Evolutionary conservation across 1,140 invertebrate genomes (phyloP), one percentile per base, ranked within the genome.

Genomic region (Antheraea pernyi): DNA sequence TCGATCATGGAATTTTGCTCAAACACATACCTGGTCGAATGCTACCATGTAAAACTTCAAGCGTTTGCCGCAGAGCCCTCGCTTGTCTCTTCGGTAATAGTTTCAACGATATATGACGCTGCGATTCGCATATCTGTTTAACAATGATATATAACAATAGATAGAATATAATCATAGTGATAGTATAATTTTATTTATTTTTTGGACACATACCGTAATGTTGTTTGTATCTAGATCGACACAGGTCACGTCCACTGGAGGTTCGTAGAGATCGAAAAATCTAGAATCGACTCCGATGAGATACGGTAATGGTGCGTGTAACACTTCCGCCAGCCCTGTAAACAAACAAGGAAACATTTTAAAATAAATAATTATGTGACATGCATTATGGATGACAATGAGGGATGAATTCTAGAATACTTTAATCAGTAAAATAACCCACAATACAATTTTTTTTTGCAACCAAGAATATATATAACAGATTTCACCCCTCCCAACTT

Each of bases 221-320:
- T 98, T 98, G 83, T 98, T 98, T 8, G 99, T 99, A 85, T 99
- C 99, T 78, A 99, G 93, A 94, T 99, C 99, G 19, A 99, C 96
- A 92, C 99, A 99, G 64, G 97, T 98, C 0, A 99, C 98, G 93
- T 99, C 99, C 11, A 95, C 92, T 22, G 99, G 99, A 42, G 98
- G 98, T 85, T 99, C 98, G 85, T 98, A 99, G 5, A 99, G 92
- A 89, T 99, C 99, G 91, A 99, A 99, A 93, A 99, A 99, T 68
- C 98, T 94, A 10, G 98, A 98, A 86, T 98, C 98, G 7, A 98
- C 97, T 63, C 99, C 99, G 80, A 99, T 98, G 68, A 99, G 94
- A 91, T 99, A 99, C 8, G 99, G 99, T 76, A 99, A 93, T 7
- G 39, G 39, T 8, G 39, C 39, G 39, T 42, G 39, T 11, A 42